Conservation (phyloP, 2,797 vertebrate genomes). For the Chelon auratus region DNA sequence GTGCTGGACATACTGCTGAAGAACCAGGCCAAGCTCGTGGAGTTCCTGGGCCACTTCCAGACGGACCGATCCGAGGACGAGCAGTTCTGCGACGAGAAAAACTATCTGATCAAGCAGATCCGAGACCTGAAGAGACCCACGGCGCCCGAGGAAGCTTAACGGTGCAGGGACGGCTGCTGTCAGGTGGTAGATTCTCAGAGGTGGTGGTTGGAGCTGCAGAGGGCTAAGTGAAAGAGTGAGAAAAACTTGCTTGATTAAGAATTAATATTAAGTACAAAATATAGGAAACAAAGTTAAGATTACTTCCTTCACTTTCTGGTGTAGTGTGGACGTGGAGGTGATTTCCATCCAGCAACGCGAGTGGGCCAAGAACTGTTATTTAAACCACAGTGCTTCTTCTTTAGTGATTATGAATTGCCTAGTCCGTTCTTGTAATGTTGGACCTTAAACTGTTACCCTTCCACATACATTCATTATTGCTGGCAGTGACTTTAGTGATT, state of each 20-base stretch:
- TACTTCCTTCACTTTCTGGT: slow-evolving; percentile 66
- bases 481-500: slow-evolving; percentile 41
- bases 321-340: slow-evolving; percentile 59
- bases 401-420: slow-evolving; percentile 56
- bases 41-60: slow-evolving; percentile 88
- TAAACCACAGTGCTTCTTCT: slow-evolving; percentile 74
- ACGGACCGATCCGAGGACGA: slow-evolving; percentile 87
- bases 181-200: slow-evolving; percentile 55
- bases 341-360: slow-evolving; percentile 64
- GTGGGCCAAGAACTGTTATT: slow-evolving; percentile 78
- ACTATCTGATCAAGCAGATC: slow-evolving; percentile 90
- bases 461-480: slow-evolving; percentile 35
- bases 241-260: slow-evolving; percentile 64
- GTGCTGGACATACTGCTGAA: slow-evolving; percentile 89
- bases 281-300: slow-evolving; percentile 67
- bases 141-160: slow-evolving; percentile 80
- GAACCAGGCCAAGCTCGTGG: slow-evolving; percentile 88
- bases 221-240: slow-evolving; percentile 37
- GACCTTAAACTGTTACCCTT: slow-evolving; percentile 73
- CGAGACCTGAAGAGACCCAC: slow-evolving; percentile 85
- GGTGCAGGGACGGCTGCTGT: not conserved
- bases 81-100: slow-evolving; percentile 90
- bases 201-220: slow-evolving; percentile 56
- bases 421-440: slow-evolving; percentile 55
- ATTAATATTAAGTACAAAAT: slow-evolving; percentile 66